Base-by-base conservation (phyloP, 64 coral and sea anemone genomes). In the Montipora foliosa region DNA sequence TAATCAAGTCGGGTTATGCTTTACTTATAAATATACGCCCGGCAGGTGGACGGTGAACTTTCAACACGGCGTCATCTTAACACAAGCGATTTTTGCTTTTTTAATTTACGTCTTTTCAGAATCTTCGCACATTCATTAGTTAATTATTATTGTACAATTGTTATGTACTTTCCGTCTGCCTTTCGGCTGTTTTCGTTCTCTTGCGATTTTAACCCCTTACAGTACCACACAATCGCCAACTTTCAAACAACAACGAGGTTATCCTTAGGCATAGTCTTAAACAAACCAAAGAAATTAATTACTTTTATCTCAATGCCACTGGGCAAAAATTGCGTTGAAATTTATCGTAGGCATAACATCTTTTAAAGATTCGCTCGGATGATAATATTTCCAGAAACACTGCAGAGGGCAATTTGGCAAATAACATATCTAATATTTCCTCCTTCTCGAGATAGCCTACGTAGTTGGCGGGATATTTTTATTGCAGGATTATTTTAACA, bases 381-480 rank as follows among this genome's bases (percentile, higher is more conserved):
- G 80, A 82, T 82, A 82, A 82, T 6, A 62, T 64, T 78, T 49
- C 53, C 11, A 57, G 53, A 47, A 78, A 49, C 5, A 64, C 64
- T 44, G 55, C 80, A 60, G 3, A 12, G 53, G 15, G 2, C 22
- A 24, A 2, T 64, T 45, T 11, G 13, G 1, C 37, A 59, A 37
- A 81, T 60, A 25, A 64, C 53, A 66, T 82, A 5, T 8, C 4
- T 44, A 66, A 82, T 44, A 64, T 37, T 64, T 62, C 24, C 58
- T 45, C 12, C 58, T 44, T 22, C 21, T 62, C 25, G 24, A 37
- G 37, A 37, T 37, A 37, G 37, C 37, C 37, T 37, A 37, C 37
- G 37, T 37, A 37, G 37, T 1, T 37, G 37, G 37, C 37, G 37
- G 37, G 37, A 37, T 37, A 37, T 37, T 37, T 37, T 37, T 37